A percentile compares a stretch with the other conserved stretches of the same genome.
These are phyloP conservation scores for Micrastur ruficollis DNA, from an alignment of 2,797 vertebrate species.

Conservation along the genomic window DNA sequence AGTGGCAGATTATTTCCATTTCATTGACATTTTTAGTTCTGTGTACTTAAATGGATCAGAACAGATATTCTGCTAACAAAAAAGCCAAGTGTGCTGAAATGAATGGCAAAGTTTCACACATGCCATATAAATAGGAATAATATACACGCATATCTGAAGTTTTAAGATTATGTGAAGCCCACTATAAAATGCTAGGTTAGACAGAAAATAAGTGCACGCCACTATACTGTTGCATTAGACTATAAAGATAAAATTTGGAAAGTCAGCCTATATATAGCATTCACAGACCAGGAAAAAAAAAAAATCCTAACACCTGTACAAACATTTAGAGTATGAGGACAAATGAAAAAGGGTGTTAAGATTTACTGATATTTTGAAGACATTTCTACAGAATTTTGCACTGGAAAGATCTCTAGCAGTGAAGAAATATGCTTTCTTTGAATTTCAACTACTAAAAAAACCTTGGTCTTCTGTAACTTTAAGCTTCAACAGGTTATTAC, in stretches of 20 bases:
- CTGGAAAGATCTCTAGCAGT: neutral
- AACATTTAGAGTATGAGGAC: neutral
- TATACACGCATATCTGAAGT: neutral
- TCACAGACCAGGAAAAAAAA: neutral
- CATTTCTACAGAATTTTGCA: neutral
- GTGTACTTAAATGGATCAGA: neutral
- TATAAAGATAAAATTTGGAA: neutral
- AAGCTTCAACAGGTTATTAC: neutral
- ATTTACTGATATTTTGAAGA: neutral
- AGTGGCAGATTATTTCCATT: neutral
- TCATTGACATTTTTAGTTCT: neutral
- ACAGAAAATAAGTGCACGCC: neutral
- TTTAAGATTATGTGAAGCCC: neutral
- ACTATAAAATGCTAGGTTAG: neutral
- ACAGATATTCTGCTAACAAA: neutral
- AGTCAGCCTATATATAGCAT: neutral
- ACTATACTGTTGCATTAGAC: neutral
- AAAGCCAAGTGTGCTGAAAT: neutral
- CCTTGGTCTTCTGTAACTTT: neutral
- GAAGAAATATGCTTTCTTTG: neutral
- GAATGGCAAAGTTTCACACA: neutral
- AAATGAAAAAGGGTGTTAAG: neutral
- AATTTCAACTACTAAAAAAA: neutral
- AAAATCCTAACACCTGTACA: rapidly evolving
- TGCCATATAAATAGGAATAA: neutral